Evolutionary conservation across 2,888 invertebrate species (phyloP).

Genomic region (Rhagophthalmus giganteus): DNA sequence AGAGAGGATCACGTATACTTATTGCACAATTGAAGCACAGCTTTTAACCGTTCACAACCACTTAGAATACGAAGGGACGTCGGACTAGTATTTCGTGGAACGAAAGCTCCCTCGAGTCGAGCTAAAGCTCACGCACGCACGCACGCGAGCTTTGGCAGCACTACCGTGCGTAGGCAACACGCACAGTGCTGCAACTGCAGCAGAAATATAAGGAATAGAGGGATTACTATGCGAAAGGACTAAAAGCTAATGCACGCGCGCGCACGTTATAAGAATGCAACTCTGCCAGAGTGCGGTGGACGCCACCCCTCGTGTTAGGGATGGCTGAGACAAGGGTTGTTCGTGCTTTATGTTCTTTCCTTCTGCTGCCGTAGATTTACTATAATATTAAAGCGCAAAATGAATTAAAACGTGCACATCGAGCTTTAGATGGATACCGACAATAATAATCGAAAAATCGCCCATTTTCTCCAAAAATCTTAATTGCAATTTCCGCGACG

Average conservation of each 20-base stretch:
- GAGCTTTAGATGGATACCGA: constrained; percentile 20
- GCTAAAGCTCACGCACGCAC: constrained; percentile 30
- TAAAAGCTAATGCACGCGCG: constrained; percentile 53
- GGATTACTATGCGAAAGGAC: constrained; percentile 34
- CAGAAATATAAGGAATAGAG: constrained; percentile 36
- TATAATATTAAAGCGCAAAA: constrained; percentile 28
- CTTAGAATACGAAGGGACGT: constrained; percentile 21
- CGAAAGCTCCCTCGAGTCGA: constrained; percentile 23
- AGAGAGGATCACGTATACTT: too few relatives aligned
- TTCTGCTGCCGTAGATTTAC: constrained; percentile 30
- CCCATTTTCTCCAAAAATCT: too few relatives aligned
- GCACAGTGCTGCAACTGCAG: constrained; percentile 52
- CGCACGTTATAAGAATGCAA: constrained; percentile 44
- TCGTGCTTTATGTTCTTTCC: constrained; percentile 32
- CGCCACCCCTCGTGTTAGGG: constrained; percentile 34
- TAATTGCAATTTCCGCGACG: too few relatives aligned
- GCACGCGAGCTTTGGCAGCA: constrained; percentile 28
- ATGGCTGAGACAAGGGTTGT: constrained; percentile 31
- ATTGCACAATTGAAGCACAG: constrained; percentile 27
- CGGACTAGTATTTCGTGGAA: constrained; percentile 19
- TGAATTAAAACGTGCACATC: constrained; percentile 30
- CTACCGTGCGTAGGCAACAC: constrained; percentile 44
- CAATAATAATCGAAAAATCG: too few relatives aligned
- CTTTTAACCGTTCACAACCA: constrained; percentile 20
- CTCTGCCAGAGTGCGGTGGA: constrained; percentile 32